Percentiles rank a stretch among this genome's conserved stretches.
phyloP scores from a whole-genome alignment of 2,797 vertebrate species.

The Hydrophis major region DNA sequence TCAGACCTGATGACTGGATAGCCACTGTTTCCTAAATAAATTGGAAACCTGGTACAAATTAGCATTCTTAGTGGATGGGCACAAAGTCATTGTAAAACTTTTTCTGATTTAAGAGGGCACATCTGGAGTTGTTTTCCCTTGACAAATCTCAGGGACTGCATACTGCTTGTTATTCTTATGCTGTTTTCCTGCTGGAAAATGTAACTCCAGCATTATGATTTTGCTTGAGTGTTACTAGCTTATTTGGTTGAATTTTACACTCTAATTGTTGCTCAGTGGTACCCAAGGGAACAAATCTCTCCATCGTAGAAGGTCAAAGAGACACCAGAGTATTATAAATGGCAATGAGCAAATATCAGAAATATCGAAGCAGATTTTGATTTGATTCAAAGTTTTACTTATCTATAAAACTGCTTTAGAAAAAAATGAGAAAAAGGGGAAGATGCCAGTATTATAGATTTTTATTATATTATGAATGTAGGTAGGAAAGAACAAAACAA shows the following conservation, averaged over 20 bases:
- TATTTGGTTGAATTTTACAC: constrained; percentile 10
- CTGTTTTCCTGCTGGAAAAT: background rate
- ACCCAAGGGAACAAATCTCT: background rate
- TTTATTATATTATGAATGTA: background rate
- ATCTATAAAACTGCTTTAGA: constrained; percentile 12
- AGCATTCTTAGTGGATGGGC: background rate
- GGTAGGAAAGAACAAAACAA: background rate
- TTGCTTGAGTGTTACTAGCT: constrained; percentile 8
- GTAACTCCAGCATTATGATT: background rate
- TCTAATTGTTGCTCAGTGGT: constrained; percentile 13
- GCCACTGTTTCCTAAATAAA: background rate
- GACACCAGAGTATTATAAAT: constrained; percentile 2
- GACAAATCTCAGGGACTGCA: background rate
- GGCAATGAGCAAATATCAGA: background rate
- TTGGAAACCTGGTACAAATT: background rate
- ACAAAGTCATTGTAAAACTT: background rate
- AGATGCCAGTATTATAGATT: background rate
- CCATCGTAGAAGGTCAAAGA: constrained; percentile 6
- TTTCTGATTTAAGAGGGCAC: background rate
- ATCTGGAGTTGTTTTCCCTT: background rate
- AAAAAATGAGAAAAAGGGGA: background rate
- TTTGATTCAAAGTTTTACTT: constrained; percentile 2
- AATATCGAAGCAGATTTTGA: background rate
- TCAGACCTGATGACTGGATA: background rate
- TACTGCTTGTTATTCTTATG: constrained; percentile 5